phyloP scores from a whole-genome alignment of 37 sponge, comb jelly and placozoan genomes.

The Bolinopsis microptera region DNA sequence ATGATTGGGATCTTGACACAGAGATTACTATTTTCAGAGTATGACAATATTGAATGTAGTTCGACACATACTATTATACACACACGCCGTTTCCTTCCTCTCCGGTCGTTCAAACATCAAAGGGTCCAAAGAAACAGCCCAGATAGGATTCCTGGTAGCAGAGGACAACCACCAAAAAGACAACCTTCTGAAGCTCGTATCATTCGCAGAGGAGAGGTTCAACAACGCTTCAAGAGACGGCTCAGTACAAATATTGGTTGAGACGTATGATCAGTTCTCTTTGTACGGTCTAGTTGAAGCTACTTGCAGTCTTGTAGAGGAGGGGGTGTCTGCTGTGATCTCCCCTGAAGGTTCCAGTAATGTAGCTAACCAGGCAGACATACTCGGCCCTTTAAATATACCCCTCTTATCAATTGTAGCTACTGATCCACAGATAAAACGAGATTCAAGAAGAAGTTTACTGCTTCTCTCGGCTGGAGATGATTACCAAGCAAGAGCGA shows the following conservation, averaged over 20 bases:
- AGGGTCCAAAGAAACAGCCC: background rate
- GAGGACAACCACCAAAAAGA: background rate
- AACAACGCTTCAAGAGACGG: background rate
- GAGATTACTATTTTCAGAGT: too few species aligned
- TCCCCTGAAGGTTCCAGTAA: background rate
- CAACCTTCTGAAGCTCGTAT: background rate
- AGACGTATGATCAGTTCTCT: background rate
- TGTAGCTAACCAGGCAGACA: background rate
- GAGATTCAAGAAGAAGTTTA: background rate
- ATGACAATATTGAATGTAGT: background rate
- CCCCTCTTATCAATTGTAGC: background rate
- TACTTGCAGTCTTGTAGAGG: background rate
- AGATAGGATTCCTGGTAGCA: background rate
- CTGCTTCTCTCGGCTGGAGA: background rate
- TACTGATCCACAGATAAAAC: background rate
- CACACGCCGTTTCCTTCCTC: background rate
- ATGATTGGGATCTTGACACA: too few species aligned
- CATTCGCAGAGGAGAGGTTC: background rate
- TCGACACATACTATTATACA: background rate
- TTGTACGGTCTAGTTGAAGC: constrained; percentile 20
- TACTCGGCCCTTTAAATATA: background rate
- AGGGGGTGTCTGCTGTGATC: background rate
- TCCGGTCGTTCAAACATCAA: background rate
- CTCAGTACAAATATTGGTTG: background rate
- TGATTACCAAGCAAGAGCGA: background rate